Conservation (phyloP, 2,888 invertebrate genomes). For the Scaptomyza cyrtandrae region DNA sequence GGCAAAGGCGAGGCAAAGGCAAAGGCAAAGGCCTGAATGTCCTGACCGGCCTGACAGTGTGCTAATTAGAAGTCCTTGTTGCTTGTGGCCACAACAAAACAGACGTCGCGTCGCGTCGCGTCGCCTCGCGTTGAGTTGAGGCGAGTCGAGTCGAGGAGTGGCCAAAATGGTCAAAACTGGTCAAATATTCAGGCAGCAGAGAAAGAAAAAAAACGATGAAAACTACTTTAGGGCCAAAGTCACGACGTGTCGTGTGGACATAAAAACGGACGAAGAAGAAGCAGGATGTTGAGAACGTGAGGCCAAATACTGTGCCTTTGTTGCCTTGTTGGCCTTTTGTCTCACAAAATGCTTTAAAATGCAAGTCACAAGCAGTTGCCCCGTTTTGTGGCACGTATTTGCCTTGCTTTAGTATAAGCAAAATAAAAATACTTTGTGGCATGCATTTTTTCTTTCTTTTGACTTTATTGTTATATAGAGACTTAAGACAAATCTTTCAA, state of each 20-base stretch:
- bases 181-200: slow-evolving; percentile 35
- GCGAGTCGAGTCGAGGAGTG: slow-evolving; percentile 6
- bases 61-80: slow-evolving; percentile 81
- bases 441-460: slow-evolving; percentile 37
- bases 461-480: slow-evolving; percentile 6
- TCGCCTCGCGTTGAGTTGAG: slow-evolving; percentile 7
- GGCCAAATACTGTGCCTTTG: slow-evolving; percentile 21
- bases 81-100: slow-evolving; percentile 80
- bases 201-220: slow-evolving; percentile 70
- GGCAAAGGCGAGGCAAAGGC: slow-evolving; percentile 34
- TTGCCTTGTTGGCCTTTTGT: slow-evolving; percentile 30
- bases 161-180: slow-evolving; percentile 15
- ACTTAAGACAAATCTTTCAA: slow-evolving; percentile 10
- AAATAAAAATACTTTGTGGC: slow-evolving; percentile 15
- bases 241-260: slow-evolving; percentile 44
- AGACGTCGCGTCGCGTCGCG: slow-evolving; percentile 50
- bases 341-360: slow-evolving; percentile 64
- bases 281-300: slow-evolving; percentile 13
- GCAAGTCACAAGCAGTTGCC: slow-evolving; percentile 53
- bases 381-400: slow-evolving; percentile 33
- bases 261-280: neutral
- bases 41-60: slow-evolving; percentile 71
- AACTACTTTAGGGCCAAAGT: slow-evolving; percentile 75
- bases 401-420: slow-evolving; percentile 6
- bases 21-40: slow-evolving; percentile 31